These are phyloP conservation scores for Nothobranchius kuhntae DNA, from an alignment of 2,113 vertebrate species.

Conservation along the genomic window DNA sequence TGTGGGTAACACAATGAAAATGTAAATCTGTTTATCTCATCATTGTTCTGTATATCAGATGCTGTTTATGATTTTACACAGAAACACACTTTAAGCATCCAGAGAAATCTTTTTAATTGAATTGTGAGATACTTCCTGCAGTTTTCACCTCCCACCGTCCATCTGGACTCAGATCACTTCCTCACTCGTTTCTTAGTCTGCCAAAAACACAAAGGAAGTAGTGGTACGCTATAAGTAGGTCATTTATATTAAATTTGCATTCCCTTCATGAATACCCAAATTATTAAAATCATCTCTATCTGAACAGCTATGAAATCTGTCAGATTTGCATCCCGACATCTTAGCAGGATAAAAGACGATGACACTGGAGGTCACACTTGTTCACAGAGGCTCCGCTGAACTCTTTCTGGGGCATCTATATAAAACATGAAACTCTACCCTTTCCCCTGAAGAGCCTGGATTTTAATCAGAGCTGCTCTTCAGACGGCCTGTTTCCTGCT, in stretches of 20 bases:
- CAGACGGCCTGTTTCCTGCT: constrained; percentile 51
- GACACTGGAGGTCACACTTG: constrained; percentile 59
- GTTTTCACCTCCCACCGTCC: background rate
- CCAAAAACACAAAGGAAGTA: background rate
- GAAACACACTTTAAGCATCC: background rate
- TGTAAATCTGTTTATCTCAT: too few species aligned
- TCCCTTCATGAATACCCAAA: constrained; percentile 12
- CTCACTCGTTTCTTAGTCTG: background rate
- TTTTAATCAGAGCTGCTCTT: constrained; percentile 71
- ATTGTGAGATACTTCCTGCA: background rate
- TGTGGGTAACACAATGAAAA: too few species aligned
- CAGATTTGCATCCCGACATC: constrained; percentile 6
- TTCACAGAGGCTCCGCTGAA: constrained; percentile 47
- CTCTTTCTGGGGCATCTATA: constrained; percentile 74
- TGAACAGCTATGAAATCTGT: constrained; percentile 15
- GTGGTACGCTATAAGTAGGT: constrained; percentile 8
- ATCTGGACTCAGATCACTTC: too few species aligned
- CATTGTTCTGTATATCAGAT: too few species aligned
- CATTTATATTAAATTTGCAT: constrained; percentile 27
- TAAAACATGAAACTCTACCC: constrained; percentile 63
- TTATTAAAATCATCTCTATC: constrained; percentile 29
- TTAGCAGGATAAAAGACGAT: constrained; percentile 30
- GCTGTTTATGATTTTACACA: too few species aligned
- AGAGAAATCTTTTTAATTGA: too few species aligned
- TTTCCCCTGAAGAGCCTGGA: constrained; percentile 64